Evolutionary conservation across 2,888 invertebrate genomes (phyloP).

Genomic region (Melanotus villosus): DNA sequence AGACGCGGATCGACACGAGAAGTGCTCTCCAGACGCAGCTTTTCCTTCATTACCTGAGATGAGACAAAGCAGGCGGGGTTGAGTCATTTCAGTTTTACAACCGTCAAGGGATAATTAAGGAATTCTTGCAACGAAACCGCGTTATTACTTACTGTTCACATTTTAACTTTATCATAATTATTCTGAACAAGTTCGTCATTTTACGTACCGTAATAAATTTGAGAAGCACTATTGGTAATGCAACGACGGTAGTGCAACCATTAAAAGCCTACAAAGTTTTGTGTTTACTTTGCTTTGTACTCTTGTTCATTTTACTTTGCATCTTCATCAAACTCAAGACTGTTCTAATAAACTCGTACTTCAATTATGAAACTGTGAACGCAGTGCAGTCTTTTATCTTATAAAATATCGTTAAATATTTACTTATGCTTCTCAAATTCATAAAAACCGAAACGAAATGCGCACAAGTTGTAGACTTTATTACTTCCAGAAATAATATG

Average conservation of each 20-base stretch:
- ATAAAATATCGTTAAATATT: conserved; percentile 20
- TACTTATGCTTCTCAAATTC: background rate
- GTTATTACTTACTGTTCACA: conserved; percentile 42
- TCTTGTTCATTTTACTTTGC: conserved; percentile 15
- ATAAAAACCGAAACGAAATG: no score
- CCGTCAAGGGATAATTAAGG: conserved; percentile 44
- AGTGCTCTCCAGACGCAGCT: conserved; percentile 42
- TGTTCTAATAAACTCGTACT: conserved; percentile 18
- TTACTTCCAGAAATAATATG: no score
- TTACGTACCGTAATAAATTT: background rate
- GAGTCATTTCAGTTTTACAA: conserved; percentile 41
- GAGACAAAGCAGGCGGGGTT: conserved; percentile 42
- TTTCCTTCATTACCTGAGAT: conserved; percentile 46
- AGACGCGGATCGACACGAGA: conserved; percentile 32
- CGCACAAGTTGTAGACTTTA: no score
- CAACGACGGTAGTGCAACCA: conserved; percentile 11
- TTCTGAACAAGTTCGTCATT: conserved; percentile 19
- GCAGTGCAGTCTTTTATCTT: background rate
- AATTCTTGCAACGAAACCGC: conserved; percentile 42
- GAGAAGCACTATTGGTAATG: conserved; percentile 12
- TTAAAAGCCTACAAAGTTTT: conserved; percentile 28
- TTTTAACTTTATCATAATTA: conserved; percentile 43
- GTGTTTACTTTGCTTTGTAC: conserved; percentile 20
- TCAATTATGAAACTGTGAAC: conserved; percentile 17
- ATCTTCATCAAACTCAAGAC: conserved; percentile 15